Evolutionary conservation across 2,888 invertebrate species (phyloP).

Genomic region (Drosophila macrospina): DNA sequence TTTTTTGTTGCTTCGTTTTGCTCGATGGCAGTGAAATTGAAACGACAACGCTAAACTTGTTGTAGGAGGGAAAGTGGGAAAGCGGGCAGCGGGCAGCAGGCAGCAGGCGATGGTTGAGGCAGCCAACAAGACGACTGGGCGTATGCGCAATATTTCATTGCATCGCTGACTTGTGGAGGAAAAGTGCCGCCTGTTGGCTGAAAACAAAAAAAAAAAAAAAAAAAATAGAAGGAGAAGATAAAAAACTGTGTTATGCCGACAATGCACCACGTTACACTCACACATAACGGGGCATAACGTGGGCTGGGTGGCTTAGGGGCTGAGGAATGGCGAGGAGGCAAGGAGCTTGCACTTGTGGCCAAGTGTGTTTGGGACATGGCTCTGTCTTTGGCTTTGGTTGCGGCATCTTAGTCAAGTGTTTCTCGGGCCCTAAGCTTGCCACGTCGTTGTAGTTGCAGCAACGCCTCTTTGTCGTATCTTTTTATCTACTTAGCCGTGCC

Average conservation of each 20-base stretch:
- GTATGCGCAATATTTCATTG: slow-evolving; percentile 74
- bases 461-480: slow-evolving; percentile 66
- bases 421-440: slow-evolving; percentile 34
- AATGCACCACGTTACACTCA: slow-evolving; percentile 72
- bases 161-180: slow-evolving; percentile 1
- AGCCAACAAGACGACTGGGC: slow-evolving; percentile 52
- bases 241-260: slow-evolving; percentile 76
- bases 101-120: slow-evolving; percentile 18
- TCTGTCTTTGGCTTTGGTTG: slow-evolving; percentile 40
- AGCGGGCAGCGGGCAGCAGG: slow-evolving; percentile 22
- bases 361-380: slow-evolving; percentile 63
- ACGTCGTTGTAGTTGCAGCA: slow-evolving; percentile 31
- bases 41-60: slow-evolving; percentile 37
- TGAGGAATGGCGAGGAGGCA: neutral
- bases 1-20: slow-evolving; percentile 16
- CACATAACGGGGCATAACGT: slow-evolving; percentile 9
- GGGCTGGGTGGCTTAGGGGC: neutral
- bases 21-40: slow-evolving; percentile 60
- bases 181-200: slow-evolving; percentile 27
- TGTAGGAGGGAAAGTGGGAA: slow-evolving; percentile 52
- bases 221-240: too few relatives aligned
- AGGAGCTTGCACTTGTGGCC: slow-evolving; percentile 60
- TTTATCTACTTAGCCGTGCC: slow-evolving; percentile 64
- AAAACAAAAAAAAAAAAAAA: slow-evolving; percentile 1
- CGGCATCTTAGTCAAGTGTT: slow-evolving; percentile 62